Base-by-base conservation (phyloP, 2,797 vertebrate species). In the Brachyrhaphis roseni region DNA sequence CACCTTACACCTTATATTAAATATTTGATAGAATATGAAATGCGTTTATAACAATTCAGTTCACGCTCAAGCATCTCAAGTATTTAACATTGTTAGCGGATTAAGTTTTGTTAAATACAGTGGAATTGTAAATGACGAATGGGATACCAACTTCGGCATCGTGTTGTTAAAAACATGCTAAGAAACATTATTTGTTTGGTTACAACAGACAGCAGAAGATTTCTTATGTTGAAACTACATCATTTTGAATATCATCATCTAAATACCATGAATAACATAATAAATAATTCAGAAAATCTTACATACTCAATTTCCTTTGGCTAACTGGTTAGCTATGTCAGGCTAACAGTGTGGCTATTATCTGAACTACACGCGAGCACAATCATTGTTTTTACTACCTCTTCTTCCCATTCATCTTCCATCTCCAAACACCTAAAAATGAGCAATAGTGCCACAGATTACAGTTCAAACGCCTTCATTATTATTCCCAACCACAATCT, bases 361-460 rank as follows among this genome's bases (percentile, higher is more conserved):
- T 45, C 59, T 57, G 7, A 4, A 4, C 7, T 18, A 8, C 18
- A 66, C 12, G 7, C 5, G 10, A 7, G 20, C 28, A 64, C 31
- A 3, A 8, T 78, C 7, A 8, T 43, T 1, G 28, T 31, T 20
- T 51, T 47, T 59, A 83, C 1, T 92, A 95, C 95, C 93, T 96
- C 94, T 66, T 96, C 95, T 77, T 95, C 95, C 96, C 95, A 96
- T 78, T 96, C 95, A 31, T 95, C 95, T 0, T 94, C 95, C 96
- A 96, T 96, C 4, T 64, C 68, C 20, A 75, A 46, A 47, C 4
- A 34, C 39, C 51, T 75, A 41, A 0, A 83, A 47, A 34, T 0
- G 31, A 71, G 62, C 45, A 7, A 0, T 0, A 11, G 4, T 1
- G 4, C 2, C 1, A 6, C 0, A 0, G 66, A 53, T 45, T 2